Evolutionary conservation across 92 coral and sea anemone genomes (phyloP).

Genomic region (Umimayanthus kanabou): DNA sequence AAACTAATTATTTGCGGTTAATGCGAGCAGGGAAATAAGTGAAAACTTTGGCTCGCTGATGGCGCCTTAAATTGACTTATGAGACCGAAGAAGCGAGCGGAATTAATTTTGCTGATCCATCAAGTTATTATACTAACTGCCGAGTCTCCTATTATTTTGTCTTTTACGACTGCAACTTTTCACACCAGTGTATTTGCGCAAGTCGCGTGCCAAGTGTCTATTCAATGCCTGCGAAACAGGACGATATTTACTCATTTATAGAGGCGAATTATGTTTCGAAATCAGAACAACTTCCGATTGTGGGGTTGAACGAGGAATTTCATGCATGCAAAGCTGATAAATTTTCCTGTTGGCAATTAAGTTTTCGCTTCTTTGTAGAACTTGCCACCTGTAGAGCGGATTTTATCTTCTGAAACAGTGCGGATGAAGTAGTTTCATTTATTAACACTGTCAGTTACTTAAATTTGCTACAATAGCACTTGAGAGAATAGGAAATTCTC

Average conservation of each 20-base stretch:
- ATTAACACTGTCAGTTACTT: not conserved
- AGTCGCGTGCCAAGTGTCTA: not conserved
- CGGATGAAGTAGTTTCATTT: not conserved
- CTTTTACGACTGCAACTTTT: not conserved
- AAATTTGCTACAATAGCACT: not conserved
- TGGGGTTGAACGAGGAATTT: not conserved
- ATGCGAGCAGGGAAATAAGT: not conserved
- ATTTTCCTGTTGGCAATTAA: not conserved
- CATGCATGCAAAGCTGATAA: conserved; percentile 2
- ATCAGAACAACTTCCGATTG: not conserved
- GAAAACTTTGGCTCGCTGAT: not conserved
- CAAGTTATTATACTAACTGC: not conserved
- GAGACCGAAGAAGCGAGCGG: not conserved
- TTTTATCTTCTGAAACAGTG: not conserved
- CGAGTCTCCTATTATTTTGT: not conserved
- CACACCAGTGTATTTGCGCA: not conserved
- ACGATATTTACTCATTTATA: not conserved
- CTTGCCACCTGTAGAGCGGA: not conserved
- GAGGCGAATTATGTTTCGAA: not conserved
- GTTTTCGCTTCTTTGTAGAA: not conserved
- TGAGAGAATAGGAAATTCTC: not conserved
- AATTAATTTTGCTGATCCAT: not conserved
- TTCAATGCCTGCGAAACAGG: not conserved
- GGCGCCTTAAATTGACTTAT: not conserved
- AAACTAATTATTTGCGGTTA: conserved; percentile 18